Conservation (phyloP, 2,113 vertebrate genomes). For the Felis chaus region DNA sequence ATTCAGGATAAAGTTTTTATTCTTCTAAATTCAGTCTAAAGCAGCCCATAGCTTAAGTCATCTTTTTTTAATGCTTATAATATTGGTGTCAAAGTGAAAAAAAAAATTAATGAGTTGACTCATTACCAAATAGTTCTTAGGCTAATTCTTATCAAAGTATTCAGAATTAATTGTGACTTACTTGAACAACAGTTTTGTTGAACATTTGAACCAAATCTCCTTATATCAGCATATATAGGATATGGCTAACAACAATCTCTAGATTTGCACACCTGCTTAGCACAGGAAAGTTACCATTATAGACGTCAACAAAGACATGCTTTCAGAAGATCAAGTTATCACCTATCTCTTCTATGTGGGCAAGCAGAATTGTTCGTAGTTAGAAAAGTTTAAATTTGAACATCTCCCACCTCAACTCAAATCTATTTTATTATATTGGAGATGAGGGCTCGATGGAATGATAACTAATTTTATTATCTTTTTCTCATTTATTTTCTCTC, state of each 20-base stretch:
- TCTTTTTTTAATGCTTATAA: neutral
- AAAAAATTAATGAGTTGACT: neutral
- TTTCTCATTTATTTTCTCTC: neutral
- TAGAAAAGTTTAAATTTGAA: neutral
- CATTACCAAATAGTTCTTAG: neutral
- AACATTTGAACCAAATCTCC: neutral
- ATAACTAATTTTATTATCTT: neutral
- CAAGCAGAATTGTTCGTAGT: neutral
- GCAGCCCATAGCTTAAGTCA: neutral
- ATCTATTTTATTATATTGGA: neutral
- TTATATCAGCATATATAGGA: neutral
- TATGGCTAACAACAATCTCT: neutral
- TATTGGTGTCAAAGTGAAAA: constrained; percentile 3
- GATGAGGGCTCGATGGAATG: neutral
- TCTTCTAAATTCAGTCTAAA: neutral
- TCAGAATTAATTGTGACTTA: neutral
- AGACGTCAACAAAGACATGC: neutral
- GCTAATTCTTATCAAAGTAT: neutral
- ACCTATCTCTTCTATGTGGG: neutral
- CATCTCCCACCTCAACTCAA: neutral
- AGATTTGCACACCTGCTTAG: neutral
- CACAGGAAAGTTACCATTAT: neutral
- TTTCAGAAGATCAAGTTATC: neutral
- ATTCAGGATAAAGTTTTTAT: neutral
- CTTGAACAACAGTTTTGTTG: neutral